Conservation (phyloP, 1,140 invertebrate genomes). For the Luehdorfia chinensis region DNA sequence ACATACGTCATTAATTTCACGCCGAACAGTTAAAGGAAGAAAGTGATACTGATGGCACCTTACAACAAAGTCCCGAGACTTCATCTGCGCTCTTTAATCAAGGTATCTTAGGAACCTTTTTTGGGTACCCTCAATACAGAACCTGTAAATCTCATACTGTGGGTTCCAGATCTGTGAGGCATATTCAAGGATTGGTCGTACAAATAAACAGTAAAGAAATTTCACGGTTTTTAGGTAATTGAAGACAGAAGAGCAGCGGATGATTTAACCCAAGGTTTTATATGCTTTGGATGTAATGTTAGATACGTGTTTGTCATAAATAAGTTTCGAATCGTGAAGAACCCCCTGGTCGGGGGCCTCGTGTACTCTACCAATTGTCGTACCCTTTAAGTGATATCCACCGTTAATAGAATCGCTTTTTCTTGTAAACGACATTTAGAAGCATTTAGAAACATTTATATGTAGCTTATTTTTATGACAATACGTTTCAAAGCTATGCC, state of each 20-base stretch:
- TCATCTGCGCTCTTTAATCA: too few species aligned
- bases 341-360: constrained; percentile 13
- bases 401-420: not conserved
- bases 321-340: constrained; percentile 15
- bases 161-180: too few species aligned
- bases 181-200: not conserved
- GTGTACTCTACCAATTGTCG: not conserved
- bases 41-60: too few species aligned
- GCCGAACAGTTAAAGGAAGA: too few species aligned
- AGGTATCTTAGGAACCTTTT: too few species aligned
- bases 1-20: too few species aligned
- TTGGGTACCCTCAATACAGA: too few species aligned
- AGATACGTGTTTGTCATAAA: constrained; percentile 18
- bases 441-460: constrained; percentile 18
- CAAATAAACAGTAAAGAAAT: constrained; percentile 1
- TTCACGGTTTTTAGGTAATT: constrained; percentile 7
- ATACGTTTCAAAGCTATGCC: constrained; percentile 16
- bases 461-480: constrained; percentile 8
- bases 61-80: too few species aligned
- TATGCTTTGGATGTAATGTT: constrained; percentile 17
- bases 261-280: constrained; percentile 17
- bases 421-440: constrained; percentile 1
- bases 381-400: not conserved
- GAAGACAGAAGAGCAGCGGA: not conserved
- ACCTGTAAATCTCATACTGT: too few species aligned